Evolutionary conservation across 1,140 invertebrate genomes (phyloP).

Genomic region (Melipona quadrifasciata): DNA sequence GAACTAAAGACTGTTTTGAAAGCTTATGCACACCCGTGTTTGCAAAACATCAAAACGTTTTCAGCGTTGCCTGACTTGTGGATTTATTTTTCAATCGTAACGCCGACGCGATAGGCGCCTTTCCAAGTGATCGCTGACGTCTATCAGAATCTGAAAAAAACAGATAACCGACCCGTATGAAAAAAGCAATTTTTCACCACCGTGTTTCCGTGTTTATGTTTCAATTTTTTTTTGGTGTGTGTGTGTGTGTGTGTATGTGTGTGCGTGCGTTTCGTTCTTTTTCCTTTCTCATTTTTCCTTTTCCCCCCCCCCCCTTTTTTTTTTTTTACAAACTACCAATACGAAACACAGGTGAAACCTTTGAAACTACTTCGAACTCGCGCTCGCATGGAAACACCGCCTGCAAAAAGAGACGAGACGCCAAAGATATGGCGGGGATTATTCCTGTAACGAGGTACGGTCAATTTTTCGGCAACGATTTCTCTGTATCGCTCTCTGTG

Average conservation of each 20-base stretch:
- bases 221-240: neutral
- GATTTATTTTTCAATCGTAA: constrained; percentile 29
- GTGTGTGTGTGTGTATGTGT: too few relatives aligned
- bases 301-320: neutral
- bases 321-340: neutral
- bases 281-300: too few relatives aligned
- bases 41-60: constrained; percentile 17
- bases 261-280: too few relatives aligned
- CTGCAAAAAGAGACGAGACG: neutral
- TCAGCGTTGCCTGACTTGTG: neutral
- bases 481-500: neutral
- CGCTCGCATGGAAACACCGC: neutral
- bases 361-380: neutral
- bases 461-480: neutral
- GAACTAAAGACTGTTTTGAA: constrained; percentile 2
- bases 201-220: constrained; percentile 9
- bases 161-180: constrained; percentile 5
- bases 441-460: neutral
- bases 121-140: constrained; percentile 14
- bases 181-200: constrained; percentile 16
- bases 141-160: constrained; percentile 16
- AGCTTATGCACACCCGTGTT: neutral
- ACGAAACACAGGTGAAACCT: neutral
- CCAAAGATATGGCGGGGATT: neutral
- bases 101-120: neutral